Evolutionary conservation across 1,140 invertebrate genomes (phyloP).

Genomic region (Ephestia elutella): DNA sequence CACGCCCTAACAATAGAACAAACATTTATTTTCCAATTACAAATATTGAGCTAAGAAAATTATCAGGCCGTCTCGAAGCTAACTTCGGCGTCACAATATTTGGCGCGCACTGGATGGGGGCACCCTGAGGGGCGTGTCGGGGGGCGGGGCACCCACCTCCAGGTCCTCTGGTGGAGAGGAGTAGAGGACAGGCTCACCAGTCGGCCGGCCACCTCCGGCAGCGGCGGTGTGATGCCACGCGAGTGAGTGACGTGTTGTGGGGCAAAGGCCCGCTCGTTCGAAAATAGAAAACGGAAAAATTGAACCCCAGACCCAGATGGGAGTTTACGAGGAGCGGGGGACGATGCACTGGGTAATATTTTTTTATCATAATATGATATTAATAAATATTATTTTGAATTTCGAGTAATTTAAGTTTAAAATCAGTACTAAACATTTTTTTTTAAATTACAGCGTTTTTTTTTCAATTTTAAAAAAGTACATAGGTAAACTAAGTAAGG

Average conservation of each 20-base stretch:
- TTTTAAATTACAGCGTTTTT: no score
- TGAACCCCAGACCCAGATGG: constrained; percentile 67
- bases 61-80: background rate
- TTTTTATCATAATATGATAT: background rate
- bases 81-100: constrained; percentile 1
- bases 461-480: no score
- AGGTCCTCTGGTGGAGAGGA: constrained; percentile 8
- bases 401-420: no score
- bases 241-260: constrained; percentile 65
- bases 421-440: no score
- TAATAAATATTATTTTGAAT: constrained; percentile 5
- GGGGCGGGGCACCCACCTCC: constrained; percentile 42
- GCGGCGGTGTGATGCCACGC: constrained; percentile 43
- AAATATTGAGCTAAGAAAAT: background rate
- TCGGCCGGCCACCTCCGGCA: constrained; percentile 35
- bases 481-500: no score
- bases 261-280: constrained; percentile 66
- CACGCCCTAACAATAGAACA: no score
- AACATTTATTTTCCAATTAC: no score
- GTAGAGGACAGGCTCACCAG: no score
- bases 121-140: constrained; percentile 25
- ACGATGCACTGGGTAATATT: constrained; percentile 68
- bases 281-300: constrained; percentile 70
- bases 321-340: constrained; percentile 71
- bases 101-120: background rate